Base-by-base conservation (phyloP, 2,113 vertebrate genomes). In the Neomonachus schauinslandi region DNA sequence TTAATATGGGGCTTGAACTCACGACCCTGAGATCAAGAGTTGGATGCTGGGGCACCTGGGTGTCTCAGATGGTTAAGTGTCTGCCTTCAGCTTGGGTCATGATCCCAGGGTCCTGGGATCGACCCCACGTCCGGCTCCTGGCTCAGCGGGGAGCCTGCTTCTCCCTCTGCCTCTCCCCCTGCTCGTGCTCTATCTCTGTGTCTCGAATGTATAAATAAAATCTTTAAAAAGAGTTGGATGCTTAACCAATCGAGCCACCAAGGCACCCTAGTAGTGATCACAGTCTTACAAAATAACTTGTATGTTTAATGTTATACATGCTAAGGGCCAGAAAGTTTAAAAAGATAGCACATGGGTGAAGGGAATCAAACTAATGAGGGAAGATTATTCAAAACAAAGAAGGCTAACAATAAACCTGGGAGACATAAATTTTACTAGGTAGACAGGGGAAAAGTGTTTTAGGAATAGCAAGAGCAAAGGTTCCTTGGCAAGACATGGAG, bases 211-310 rank as follows among this genome's bases (percentile, higher is more conserved):
- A 46, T 46, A 46, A 46, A 46, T 7, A 46, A 7, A 46, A 46
- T 46, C 7, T 46, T 46, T 46, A 46, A 46, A 46, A 53, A 53
- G 51, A 69, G 67, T 21, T 21, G 8, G 33, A 65, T 14, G 61
- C 61, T 65, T 65, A 65, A 65, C 61, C 61, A n/a, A 67, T 18
- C 4, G 18, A 71, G n/a, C n/a, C n/a, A 71, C 18, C 67, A 8
- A 36, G 67, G 67, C 0, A 4, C n/a, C 67, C 33, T 21, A 36
- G 15, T 4, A 74, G 36, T 46, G 26, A 61, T 76, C 28, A 81
- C 22, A 79, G 81, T 42, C 31, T 65, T 42, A 93, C 15, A 93
- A 95, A 93, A 79, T 42, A 93, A 87, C 42, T 86, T 92, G 5
- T 57, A 42, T 15, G 93, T 5, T 42, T 42, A 79, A 86, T 76